Conservation (phyloP, 2,113 vertebrate genomes). For the Aviceda subcristata region DNA sequence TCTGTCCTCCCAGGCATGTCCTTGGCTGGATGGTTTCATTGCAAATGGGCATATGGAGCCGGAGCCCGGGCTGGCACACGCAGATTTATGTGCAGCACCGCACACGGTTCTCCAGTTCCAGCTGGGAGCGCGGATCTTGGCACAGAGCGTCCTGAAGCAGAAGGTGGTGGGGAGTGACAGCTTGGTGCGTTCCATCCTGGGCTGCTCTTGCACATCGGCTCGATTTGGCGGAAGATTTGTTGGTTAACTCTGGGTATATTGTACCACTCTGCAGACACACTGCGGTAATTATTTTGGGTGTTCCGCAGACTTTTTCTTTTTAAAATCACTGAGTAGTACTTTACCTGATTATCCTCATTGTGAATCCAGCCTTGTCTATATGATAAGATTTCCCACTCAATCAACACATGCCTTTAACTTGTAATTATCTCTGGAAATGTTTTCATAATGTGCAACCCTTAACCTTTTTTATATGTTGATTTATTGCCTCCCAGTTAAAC, state of each 20-base stretch:
- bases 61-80: not conserved
- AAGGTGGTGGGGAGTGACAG: not conserved
- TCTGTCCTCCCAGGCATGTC: not conserved
- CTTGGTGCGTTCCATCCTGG: not conserved
- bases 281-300: not conserved
- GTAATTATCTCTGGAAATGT: slow-evolving; percentile 44
- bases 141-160: not conserved
- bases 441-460: slow-evolving; percentile 25
- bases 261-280: not conserved
- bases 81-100: not conserved
- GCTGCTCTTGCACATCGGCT: not conserved
- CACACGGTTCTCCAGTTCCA: not conserved
- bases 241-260: not conserved
- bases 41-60: not conserved
- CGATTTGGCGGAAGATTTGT: not conserved
- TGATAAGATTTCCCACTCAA: slow-evolving; percentile 10
- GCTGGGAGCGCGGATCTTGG: not conserved
- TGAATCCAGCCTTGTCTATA: not conserved
- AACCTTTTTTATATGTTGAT: slow-evolving; percentile 37
- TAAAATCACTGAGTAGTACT: not conserved
- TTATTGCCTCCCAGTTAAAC: slow-evolving; percentile 35
- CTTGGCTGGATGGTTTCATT: not conserved
- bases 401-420: slow-evolving; percentile 24
- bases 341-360: slow-evolving; percentile 14
- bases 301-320: not conserved